Conservation (phyloP, 2,797 vertebrate genomes). For the Limnodromus scolopaceus region DNA sequence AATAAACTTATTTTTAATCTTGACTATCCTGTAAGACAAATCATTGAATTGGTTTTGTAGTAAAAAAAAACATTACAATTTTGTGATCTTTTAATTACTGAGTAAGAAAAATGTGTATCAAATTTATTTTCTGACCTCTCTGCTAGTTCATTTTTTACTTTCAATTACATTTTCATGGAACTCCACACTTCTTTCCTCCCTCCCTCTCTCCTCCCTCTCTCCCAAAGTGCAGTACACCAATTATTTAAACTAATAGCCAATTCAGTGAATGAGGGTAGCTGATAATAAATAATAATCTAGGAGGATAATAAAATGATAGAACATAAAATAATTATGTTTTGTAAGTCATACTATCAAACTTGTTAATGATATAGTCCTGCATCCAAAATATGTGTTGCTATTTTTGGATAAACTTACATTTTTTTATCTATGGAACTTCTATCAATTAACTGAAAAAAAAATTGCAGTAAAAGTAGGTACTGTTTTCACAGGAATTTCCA, state of each 20-base stretch:
- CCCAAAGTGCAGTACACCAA: background rate
- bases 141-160: background rate
- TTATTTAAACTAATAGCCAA: background rate
- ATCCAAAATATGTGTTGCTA: background rate
- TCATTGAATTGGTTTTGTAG: background rate
- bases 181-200: background rate
- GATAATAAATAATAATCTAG: background rate
- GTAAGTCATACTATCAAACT: background rate
- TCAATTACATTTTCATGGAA: background rate
- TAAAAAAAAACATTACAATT: background rate
- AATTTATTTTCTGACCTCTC: background rate
- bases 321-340: background rate
- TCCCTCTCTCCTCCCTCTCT: background rate
- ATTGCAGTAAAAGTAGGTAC: background rate
- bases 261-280: background rate
- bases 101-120: background rate
- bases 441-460: background rate
- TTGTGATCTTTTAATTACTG: background rate
- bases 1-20: background rate
- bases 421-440: background rate
- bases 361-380: background rate
- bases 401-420: background rate
- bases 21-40: background rate
- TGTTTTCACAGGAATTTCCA: background rate
- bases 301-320: background rate